Evolutionary conservation across 2,113 vertebrate genomes (phyloP).

Genomic region (Cygnus buccinator): DNA sequence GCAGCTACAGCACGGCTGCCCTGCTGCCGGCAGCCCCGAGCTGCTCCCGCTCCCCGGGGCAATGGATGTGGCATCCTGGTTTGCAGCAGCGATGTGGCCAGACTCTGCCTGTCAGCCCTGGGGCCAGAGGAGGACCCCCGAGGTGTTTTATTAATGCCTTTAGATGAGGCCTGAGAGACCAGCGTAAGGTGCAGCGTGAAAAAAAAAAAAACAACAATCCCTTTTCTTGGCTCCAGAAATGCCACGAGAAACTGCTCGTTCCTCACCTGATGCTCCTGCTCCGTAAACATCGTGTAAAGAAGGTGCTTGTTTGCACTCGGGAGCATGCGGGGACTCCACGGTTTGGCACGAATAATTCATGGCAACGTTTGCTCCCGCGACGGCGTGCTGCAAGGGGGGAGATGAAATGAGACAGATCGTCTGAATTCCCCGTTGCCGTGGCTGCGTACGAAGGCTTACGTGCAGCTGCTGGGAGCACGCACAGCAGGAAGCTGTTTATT

Average conservation of each 20-base stretch:
- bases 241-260: not conserved
- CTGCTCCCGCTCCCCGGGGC: not conserved
- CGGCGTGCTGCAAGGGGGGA: not conserved
- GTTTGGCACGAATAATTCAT: not conserved
- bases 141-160: constrained; percentile 2
- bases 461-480: not conserved
- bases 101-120: not conserved
- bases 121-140: not conserved
- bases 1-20: not conserved
- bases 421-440: not conserved
- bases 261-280: not conserved
- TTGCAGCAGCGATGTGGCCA: not conserved
- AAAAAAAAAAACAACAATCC: not conserved
- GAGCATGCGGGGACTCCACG: not conserved
- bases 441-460: not conserved
- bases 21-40: not conserved
- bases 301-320: not conserved
- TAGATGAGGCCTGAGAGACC: not conserved
- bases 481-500: not conserved
- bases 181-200: not conserved
- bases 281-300: not conserved
- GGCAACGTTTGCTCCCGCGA: not conserved
- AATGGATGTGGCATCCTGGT: not conserved
- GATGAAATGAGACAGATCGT: not conserved
- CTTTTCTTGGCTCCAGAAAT: not conserved